Base-by-base conservation (phyloP, 2,888 invertebrate species). In the Pegoplata infirma region DNA sequence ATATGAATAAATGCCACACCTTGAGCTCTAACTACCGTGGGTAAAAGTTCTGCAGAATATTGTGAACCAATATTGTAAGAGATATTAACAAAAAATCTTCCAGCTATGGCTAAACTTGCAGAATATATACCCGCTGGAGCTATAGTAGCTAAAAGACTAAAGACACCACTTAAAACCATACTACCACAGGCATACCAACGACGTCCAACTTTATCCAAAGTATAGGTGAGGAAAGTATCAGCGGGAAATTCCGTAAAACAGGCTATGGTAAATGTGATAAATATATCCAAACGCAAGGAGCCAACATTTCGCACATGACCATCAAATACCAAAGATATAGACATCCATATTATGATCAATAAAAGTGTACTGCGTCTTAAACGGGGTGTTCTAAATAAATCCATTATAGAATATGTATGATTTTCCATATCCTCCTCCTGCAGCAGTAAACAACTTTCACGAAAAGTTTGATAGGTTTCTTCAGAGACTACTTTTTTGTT, bases 1-100 rank as follows among this genome's bases (percentile, higher is more conserved):
- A 96, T 95, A 84, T 96, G 96, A 61, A 96, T 95, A 16, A 96
- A 90, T 0, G 96, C 95, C 0, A 97, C 95, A 0, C 96, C 96
- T 86, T 96, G 96, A 0, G 96, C 96, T 51, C 97, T 88, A 0
- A 97, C 95, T 1, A 96, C 96, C 0, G 97, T 97, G 0, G 97
- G 97, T 8, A 97, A 87, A 12, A 97, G 89, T 87, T 97, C 97
- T 0, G 97, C 96, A 0, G 96, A 96, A 88, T 96, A 97, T 83
- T 97, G 97, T 0, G 97, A 91, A 0, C 96, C 96, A 80, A 97
- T 96, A 88, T 96, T 97, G n/a, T n/a, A n/a, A n/a, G n/a, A n/a
- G n/a, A n/a, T n/a, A n/a, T n/a, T n/a, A n/a, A n/a, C n/a, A n/a
- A 89, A 94, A 82, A 97, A 96, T 16, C 97, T 91, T 3, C 96